These are phyloP conservation scores for Erythrocebus patas DNA, from an alignment of 2,113 vertebrate species.

Conservation along the genomic window DNA sequence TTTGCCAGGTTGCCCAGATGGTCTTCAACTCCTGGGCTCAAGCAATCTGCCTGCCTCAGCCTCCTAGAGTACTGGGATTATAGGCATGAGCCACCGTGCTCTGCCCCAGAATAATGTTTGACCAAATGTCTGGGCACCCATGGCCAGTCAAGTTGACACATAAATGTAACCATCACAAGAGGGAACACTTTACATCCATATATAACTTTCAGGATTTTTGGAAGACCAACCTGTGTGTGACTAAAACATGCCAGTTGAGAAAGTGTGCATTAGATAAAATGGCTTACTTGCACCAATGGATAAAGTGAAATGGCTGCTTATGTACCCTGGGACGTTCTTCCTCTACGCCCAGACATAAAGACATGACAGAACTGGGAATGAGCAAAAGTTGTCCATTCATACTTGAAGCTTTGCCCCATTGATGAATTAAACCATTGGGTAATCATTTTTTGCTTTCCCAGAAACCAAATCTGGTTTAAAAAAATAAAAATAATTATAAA, in stretches of 20 bases:
- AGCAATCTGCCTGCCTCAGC: no score
- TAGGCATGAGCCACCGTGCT: no score
- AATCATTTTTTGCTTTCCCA: slow-evolving; percentile 26
- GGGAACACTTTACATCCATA: background rate
- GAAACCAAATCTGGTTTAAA: background rate
- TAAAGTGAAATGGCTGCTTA: slow-evolving; percentile 35
- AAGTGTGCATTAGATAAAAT: background rate
- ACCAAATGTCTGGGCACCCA: background rate
- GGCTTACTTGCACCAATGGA: background rate
- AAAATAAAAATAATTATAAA: background rate
- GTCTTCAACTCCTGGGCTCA: no score
- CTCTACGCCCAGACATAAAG: background rate
- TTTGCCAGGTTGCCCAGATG: no score
- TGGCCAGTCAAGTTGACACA: background rate
- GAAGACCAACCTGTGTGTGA: slow-evolving; percentile 15
- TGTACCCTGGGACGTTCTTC: background rate
- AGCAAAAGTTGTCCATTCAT: background rate
- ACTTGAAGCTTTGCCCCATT: background rate
- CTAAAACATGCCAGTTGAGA: background rate
- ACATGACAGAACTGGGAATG: background rate
- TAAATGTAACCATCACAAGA: slow-evolving; percentile 16
- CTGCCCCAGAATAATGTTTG: background rate
- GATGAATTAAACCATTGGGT: background rate
- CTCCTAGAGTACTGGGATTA: no score
- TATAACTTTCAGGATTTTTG: slow-evolving; percentile 13